Evolutionary conservation across 2,888 invertebrate genomes (phyloP).

Genomic region (Hypena proboscidalis): DNA sequence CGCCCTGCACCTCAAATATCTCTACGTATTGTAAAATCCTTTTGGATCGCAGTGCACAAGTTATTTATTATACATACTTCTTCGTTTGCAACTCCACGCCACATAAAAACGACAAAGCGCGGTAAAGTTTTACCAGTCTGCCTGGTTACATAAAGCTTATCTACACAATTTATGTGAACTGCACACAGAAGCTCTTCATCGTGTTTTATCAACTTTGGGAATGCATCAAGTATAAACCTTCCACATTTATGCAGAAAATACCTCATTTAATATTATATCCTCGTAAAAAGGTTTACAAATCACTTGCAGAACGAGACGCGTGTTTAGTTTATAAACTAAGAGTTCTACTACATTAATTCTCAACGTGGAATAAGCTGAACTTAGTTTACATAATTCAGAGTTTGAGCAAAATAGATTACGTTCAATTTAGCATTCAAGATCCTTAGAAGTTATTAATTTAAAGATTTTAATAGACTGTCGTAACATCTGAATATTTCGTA

Average conservation of each 20-base stretch:
- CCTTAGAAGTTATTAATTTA: slow-evolving; percentile 20
- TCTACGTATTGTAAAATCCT: too few relatives aligned
- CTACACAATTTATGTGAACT: slow-evolving; percentile 10
- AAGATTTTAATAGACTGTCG: slow-evolving; percentile 30
- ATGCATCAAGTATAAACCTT: slow-evolving; percentile 24
- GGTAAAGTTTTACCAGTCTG: too few relatives aligned
- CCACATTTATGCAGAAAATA: slow-evolving; percentile 21
- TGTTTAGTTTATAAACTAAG: slow-evolving; percentile 24
- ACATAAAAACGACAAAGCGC: too few relatives aligned
- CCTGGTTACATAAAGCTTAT: slow-evolving; percentile 37
- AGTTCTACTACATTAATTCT: slow-evolving; percentile 11
- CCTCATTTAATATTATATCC: slow-evolving; percentile 31
- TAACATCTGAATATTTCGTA: slow-evolving; percentile 38
- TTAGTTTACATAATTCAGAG: slow-evolving; percentile 28
- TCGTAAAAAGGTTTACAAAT: slow-evolving; percentile 39
- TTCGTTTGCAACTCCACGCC: too few relatives aligned
- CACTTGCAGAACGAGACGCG: slow-evolving; percentile 22
- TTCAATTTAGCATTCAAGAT: slow-evolving; percentile 7
- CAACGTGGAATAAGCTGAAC: slow-evolving; percentile 33
- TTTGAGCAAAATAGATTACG: slow-evolving; percentile 10
- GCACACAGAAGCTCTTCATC: slow-evolving; percentile 29
- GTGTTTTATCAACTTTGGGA: slow-evolving; percentile 31
- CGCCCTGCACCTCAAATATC: too few relatives aligned
- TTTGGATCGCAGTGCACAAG: too few relatives aligned
- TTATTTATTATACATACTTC: too few relatives aligned